Conservation (phyloP, 2,888 invertebrate species). For the Zelleria hepariella region DNA sequence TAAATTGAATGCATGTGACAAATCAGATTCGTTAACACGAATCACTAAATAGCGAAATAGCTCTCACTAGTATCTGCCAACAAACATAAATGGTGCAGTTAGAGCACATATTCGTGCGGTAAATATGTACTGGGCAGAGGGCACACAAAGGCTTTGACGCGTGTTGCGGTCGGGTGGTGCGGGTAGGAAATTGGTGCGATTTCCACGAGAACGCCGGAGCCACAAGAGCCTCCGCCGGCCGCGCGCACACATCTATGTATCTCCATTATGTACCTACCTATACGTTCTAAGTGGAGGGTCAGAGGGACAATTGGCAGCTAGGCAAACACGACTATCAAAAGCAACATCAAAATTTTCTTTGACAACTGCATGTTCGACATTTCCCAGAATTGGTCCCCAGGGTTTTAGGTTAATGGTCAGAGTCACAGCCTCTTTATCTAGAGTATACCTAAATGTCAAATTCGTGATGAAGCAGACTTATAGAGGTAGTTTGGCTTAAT, state of each 20-base stretch:
- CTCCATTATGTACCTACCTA: neutral
- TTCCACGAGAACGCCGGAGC: constrained; percentile 30
- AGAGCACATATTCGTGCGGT: constrained; percentile 30
- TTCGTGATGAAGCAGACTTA: too few relatives aligned
- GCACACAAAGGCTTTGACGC: constrained; percentile 60
- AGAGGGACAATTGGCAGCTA: too few relatives aligned
- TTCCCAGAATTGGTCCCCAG: too few relatives aligned
- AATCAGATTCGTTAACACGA: neutral
- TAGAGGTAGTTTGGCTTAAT: too few relatives aligned
- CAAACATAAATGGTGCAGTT: constrained; percentile 20
- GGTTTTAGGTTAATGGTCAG: too few relatives aligned
- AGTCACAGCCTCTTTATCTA: too few relatives aligned
- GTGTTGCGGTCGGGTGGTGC: constrained; percentile 55
- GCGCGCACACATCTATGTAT: neutral
- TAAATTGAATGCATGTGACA: too few relatives aligned
- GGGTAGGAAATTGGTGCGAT: constrained; percentile 62
- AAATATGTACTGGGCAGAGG: constrained; percentile 36
- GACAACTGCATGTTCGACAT: too few relatives aligned
- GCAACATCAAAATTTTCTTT: too few relatives aligned
- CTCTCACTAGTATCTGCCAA: constrained; percentile 12
- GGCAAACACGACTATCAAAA: too few relatives aligned
- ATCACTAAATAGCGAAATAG: neutral
- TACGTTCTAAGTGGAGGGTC: too few relatives aligned
- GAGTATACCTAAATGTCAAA: too few relatives aligned
- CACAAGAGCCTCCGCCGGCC: constrained; percentile 1